These are phyloP conservation scores for Cardinalis cardinalis DNA, from an alignment of 2,113 vertebrate genomes.

Conservation along the genomic window DNA sequence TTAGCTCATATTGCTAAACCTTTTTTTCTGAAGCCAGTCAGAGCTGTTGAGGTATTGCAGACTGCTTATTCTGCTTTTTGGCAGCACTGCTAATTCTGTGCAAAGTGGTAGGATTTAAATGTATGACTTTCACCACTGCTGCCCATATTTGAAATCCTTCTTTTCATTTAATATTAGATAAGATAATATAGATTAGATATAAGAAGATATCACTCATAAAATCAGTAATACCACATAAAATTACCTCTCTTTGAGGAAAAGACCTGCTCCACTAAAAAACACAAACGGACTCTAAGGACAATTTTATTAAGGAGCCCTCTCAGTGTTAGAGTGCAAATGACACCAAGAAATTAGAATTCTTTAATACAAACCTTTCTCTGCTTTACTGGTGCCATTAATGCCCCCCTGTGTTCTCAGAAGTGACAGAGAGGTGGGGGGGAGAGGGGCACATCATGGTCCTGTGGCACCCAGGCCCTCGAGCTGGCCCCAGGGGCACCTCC, in stretches of 20 bases:
- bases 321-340: background rate
- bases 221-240: background rate
- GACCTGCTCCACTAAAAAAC: background rate
- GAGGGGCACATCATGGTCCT: accelerated
- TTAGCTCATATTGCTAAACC: background rate
- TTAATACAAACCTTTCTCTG: background rate
- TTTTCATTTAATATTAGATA: background rate
- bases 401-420: background rate
- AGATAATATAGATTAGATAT: too few species aligned
- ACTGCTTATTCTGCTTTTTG: background rate
- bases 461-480: accelerated
- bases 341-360: background rate
- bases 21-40: background rate
- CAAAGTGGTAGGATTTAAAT: background rate
- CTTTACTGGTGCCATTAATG: background rate
- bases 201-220: background rate
- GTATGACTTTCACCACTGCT: background rate
- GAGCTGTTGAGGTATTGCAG: background rate
- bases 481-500: background rate
- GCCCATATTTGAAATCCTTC: background rate
- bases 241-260: background rate
- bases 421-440: background rate
- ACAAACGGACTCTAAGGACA: background rate
- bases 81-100: background rate
- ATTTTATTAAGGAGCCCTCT: background rate